phyloP scores from a whole-genome alignment of 2,888 invertebrate species.

The Chaetogeoica ovagalla region DNA sequence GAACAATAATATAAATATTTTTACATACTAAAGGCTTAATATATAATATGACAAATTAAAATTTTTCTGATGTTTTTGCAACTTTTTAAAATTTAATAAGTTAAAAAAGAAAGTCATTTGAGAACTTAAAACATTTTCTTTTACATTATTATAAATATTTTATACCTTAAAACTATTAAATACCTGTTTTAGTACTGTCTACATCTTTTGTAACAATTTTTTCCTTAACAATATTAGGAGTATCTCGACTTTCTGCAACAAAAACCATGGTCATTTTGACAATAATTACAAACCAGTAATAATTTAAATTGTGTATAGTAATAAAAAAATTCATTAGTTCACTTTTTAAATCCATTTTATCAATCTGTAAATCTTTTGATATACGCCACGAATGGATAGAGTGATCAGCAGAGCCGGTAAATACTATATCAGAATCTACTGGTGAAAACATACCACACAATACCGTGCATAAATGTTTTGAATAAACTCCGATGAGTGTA shows the following conservation, averaged over 20 bases:
- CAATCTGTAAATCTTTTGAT: constrained; percentile 59
- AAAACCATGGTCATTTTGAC: not conserved
- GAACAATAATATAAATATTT: not conserved
- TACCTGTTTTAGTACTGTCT: constrained; percentile 27
- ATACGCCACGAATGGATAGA: constrained; percentile 70
- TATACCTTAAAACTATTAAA: not conserved
- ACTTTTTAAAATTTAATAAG: too few species aligned
- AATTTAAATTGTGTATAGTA: not conserved
- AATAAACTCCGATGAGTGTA: constrained; percentile 66
- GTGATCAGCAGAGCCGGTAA: constrained; percentile 71
- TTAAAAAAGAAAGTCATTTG: too few species aligned
- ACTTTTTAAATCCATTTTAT: constrained; percentile 21
- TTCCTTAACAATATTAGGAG: constrained; percentile 41
- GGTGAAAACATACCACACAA: constrained; percentile 71
- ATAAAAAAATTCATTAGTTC: constrained; percentile 3
- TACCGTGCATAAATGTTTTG: constrained; percentile 64
- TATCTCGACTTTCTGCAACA: constrained; percentile 35
- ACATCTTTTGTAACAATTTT: constrained; percentile 24
- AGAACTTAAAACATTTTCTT: too few species aligned
- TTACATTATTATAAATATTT: not conserved
- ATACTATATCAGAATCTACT: constrained; percentile 65
- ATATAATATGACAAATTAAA: not conserved
- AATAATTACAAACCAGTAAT: too few species aligned
- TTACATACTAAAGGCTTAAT: not conserved
- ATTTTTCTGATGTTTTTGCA: not conserved